Conservation (phyloP, 2,113 vertebrate species). For the Nothocercus nigrocapillus region DNA sequence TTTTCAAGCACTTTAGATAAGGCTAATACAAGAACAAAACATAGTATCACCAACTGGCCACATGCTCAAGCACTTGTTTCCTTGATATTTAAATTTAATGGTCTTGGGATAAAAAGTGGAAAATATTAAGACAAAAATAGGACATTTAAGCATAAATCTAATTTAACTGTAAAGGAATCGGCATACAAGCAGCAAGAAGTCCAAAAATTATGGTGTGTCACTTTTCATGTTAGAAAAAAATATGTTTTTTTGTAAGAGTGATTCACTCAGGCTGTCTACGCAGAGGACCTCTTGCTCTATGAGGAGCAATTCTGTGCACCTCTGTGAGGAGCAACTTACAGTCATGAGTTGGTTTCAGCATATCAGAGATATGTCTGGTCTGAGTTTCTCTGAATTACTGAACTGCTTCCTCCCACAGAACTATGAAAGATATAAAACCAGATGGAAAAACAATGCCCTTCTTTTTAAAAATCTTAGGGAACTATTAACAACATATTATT, state of each 20-base stretch:
- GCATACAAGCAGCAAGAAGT: background rate
- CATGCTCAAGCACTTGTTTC: slow-evolving; percentile 20
- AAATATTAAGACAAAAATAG: background rate
- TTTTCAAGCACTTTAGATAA: slow-evolving; percentile 56
- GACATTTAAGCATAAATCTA: slow-evolving; percentile 46
- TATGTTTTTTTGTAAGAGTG: background rate
- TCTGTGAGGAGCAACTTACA: background rate
- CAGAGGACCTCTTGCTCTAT: background rate
- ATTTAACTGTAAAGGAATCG: background rate
- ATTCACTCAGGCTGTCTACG: background rate
- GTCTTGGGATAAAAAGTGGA: slow-evolving; percentile 35
- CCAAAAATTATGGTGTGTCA: background rate
- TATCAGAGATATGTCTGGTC: background rate
- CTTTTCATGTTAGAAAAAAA: background rate
- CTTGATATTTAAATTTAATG: slow-evolving; percentile 33
- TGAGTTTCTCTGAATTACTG: background rate
- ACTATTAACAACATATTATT: background rate
- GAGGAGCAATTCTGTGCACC: background rate
- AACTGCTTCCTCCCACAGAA: background rate
- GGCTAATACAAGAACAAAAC: slow-evolving; percentile 30
- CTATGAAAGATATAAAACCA: background rate
- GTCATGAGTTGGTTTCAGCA: fast-evolving
- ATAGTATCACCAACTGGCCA: background rate
- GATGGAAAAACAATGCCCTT: background rate
- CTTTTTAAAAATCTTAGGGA: background rate